Evolutionary conservation across 1,140 invertebrate genomes (phyloP).

Genomic region (Zaprionus kolodkinae): DNA sequence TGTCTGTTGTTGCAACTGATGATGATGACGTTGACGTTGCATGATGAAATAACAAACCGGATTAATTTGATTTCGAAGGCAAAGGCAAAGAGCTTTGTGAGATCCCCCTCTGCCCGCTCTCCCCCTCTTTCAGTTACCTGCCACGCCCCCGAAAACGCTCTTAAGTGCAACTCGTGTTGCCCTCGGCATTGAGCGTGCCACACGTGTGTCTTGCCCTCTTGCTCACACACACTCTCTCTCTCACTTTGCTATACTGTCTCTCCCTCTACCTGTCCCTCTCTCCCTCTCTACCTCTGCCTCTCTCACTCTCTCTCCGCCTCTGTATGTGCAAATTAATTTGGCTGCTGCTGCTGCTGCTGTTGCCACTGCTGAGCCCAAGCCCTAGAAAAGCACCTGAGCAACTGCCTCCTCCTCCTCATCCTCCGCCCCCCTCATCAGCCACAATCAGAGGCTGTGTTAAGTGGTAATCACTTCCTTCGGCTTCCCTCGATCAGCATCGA

Average conservation of each 20-base stretch:
- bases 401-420: not conserved
- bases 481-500: constrained; percentile 24
- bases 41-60: constrained; percentile 83
- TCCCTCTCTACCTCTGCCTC: not conserved
- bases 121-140: not conserved
- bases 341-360: constrained; percentile 57
- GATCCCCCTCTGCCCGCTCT: not conserved
- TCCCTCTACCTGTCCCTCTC: not conserved
- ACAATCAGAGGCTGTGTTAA: constrained; percentile 16
- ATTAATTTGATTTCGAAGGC: constrained; percentile 77
- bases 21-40: constrained; percentile 81
- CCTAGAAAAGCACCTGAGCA: constrained; percentile 15
- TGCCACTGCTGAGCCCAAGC: not conserved
- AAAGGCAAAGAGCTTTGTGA: constrained; percentile 30
- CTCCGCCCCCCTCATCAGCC: not conserved
- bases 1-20: constrained; percentile 81
- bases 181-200: constrained; percentile 14
- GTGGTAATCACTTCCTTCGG: constrained; percentile 40
- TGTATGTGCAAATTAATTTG: constrained; percentile 64
- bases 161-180: constrained; percentile 43
- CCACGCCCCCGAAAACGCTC: constrained; percentile 31
- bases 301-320: not conserved
- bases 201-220: not conserved
- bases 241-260: not conserved
- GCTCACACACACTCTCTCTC: not conserved